phyloP scores from a whole-genome alignment of 2,113 vertebrate species.

The Natator depressus region DNA sequence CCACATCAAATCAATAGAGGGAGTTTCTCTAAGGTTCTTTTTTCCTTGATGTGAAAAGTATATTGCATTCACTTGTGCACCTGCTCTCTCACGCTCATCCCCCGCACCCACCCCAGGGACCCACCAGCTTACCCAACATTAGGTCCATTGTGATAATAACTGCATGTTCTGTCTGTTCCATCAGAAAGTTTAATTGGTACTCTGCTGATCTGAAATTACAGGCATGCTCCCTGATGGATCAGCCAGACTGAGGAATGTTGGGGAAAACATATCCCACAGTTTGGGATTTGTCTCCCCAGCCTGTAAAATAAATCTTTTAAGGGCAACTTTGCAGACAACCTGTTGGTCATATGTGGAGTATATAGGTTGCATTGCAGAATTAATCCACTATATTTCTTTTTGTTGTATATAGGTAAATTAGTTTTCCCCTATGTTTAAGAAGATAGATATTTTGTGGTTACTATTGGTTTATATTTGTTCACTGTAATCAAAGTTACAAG shows the following conservation, averaged over 20 bases:
- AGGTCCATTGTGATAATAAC: background rate
- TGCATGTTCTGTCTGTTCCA: rapidly evolving
- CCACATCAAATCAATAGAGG: background rate
- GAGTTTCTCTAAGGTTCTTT: background rate
- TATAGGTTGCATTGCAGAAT: background rate
- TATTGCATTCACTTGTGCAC: rapidly evolving
- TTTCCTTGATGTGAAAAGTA: background rate
- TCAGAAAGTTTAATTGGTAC: background rate
- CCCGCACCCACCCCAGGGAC: background rate
- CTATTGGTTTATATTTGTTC: background rate
- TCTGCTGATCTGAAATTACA: background rate
- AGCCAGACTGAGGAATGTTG: rapidly evolving
- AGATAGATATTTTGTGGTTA: background rate
- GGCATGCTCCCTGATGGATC: background rate
- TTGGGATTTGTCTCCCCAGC: background rate
- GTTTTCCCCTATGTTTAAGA: background rate
- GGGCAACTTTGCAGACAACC: background rate
- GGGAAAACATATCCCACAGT: rapidly evolving
- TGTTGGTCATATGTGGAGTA: background rate
- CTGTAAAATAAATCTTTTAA: background rate
- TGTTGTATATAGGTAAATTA: background rate
- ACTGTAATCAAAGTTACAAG: background rate
- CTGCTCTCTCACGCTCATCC: rapidly evolving
- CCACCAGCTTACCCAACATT: background rate
- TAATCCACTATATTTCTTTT: background rate